Base-by-base conservation (phyloP, 2,888 invertebrate species). In the Pelosia muscerda region DNA sequence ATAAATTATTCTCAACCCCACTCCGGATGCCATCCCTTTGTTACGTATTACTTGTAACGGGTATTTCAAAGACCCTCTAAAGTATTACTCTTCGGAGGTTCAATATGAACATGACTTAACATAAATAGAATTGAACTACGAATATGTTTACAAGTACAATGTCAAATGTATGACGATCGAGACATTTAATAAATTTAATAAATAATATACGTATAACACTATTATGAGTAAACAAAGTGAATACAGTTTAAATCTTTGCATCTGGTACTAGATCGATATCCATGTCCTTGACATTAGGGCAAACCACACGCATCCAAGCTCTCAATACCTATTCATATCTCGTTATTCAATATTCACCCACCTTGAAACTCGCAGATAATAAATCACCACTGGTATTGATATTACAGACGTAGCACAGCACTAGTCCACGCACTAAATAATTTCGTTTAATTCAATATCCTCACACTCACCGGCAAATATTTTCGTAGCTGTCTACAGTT, bases 271-370 rank as follows among this genome's bases (percentile, higher is more conserved):
- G 90, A 91, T 94, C 94, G 88, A 94, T 94, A 93, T 86, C 81
- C 79, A 83, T 90, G 93, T 90, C 94, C 94, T 94, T 94, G 94
- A 93, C 94, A 93, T 93, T 92, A 89, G 79, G 84, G 76, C 76
- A 86, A 79, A 78, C 71, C 77, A 75, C 75, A 81, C 76, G 77
- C 77, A 85, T 85, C 84, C 78, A 76, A 84, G 81, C 74, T 76
- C 82, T 82, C 82, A 84, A 83, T 79, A 83, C 75, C 80, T 83
- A 86, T 86, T 87, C 84, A 83, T 84, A 86, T 81, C 82, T 86
- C 78, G 68, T 87, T 88, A 88, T 84, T 85, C 78, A 88, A 87
- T 88, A 85, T 86, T 79, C 84, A 92, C 93, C 84, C 83, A 93
- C 92, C 93, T 93, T 87, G 49, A 68, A 76, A 70, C 62, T 71